Evolutionary conservation across 2,888 invertebrate genomes (phyloP), one percentile per base, ranked within the genome.

Genomic region (Perdita meconis): DNA sequence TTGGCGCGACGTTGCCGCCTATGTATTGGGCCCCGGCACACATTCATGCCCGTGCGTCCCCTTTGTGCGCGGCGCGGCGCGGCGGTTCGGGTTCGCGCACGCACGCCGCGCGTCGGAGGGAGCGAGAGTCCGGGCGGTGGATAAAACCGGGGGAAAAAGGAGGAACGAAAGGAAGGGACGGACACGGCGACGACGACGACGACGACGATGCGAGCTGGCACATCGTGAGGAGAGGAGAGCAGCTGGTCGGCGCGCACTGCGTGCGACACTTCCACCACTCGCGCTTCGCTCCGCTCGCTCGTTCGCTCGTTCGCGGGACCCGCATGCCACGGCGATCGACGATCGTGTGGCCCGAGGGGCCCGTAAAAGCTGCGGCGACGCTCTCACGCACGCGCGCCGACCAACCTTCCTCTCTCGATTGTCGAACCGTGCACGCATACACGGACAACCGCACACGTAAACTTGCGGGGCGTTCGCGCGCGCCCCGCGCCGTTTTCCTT

Each of bases 191-290:
- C 47, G 59, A 47, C 30, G 55, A 64, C 55, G 50, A 66, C 44
- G 78, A 66, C 51, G 66, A 40, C 73, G 73, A 74, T 63, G 73
- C 61, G 47, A 19, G 63, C 71, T 75, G 60, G 64, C 65, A 69
- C 66, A 72, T 70, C 79, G 78, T 51, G 83, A 78, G 71, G 78
- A 83, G 81, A 76, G 73, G 81, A 83, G 76, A 84, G 84, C 84
- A 84, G 84, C 84, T 84, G 84, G 84, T 63, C 82, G 78, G 76
- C 80, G 59, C 50, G 30, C 53, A 30, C 70, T 83, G 86, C 88
- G 87, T 87, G 87, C 88, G 88, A 88, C 88, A 88, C 84, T 81
- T 83, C 84, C 88, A 88, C 84, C 82, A 81, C 83, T 83, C 70
- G 71, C 67, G 76, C 71, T 77, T 61, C 5, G 22, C n/a, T n/a